Percentiles rank a stretch among this genome's conserved stretches.
phyloP scores from a whole-genome alignment of 2,888 invertebrate genomes.

The Rosalia funebris region DNA sequence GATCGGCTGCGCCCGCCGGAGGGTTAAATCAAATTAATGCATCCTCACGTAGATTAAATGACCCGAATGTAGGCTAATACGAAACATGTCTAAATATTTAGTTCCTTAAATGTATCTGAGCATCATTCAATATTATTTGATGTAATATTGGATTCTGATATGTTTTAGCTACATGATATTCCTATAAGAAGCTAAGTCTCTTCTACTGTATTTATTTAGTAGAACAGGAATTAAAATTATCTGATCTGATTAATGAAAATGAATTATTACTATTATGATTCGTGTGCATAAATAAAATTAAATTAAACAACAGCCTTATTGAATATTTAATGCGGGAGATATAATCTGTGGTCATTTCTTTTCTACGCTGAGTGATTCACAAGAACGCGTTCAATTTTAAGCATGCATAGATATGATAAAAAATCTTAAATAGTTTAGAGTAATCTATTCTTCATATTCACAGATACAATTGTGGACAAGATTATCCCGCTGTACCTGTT shows the following conservation, averaged over 20 bases:
- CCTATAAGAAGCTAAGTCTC: no score
- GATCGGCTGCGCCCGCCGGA: no score
- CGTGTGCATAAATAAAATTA: slow-evolving; percentile 4
- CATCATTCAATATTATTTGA: no score
- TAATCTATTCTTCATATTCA: slow-evolving; percentile 15
- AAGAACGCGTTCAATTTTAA: slow-evolving; percentile 13
- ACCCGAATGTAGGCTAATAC: no score
- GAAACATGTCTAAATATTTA: no score
- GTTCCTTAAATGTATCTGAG: no score
- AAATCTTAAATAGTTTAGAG: slow-evolving; percentile 20
- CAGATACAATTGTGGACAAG: slow-evolving; percentile 14
- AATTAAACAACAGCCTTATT: slow-evolving; percentile 17
- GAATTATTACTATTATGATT: slow-evolving; percentile 18
- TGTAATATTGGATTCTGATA: no score
- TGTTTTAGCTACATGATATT: no score
- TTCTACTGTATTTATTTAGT: no score
- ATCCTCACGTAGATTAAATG: no score
- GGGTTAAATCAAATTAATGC: no score
- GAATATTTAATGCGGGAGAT: slow-evolving; percentile 1
- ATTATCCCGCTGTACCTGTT: slow-evolving; percentile 15
- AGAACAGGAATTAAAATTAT: background rate
- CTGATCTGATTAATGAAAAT: background rate
- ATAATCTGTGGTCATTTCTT: slow-evolving; percentile 10
- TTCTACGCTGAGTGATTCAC: slow-evolving; percentile 5
- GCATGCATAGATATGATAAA: slow-evolving; percentile 13